Base-by-base conservation (phyloP, 2,888 invertebrate genomes). In the Arrhopalites spinosus region DNA sequence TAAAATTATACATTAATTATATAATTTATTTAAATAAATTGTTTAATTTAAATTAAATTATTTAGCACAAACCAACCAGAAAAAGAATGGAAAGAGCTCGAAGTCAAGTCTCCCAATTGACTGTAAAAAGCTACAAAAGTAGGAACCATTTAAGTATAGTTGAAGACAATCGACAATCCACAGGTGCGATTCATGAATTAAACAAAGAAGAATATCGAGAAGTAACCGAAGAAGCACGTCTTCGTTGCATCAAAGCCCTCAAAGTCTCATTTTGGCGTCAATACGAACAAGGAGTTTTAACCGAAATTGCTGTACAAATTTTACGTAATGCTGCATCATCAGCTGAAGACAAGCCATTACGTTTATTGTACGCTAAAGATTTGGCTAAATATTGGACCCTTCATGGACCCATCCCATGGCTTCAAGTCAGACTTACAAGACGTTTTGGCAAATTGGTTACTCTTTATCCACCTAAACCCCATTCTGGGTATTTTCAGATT, bases 181-280 rank as follows among this genome's bases (percentile, higher is more conserved):
- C 61, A 30, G 56, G 78, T 0, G 87, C 90, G 79, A 87, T 88
- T 0, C 88, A 88, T 63, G 88, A 88, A 75, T 89, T 89, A 0
- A 88, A 89, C 0, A 86, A 87, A 79, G 88, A 89, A 77, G 90
- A 90, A 81, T 86, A 88, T 43, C 86, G 87, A 25, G 89, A 89
- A 82, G 88, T 90, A 88, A 86, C 83, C 50, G 85, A 86, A 63
- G 90, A 90, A 84, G 89, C 90, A 0, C 87, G 89, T 75, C 86
- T 89, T 68, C 86, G 90, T 3, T 88, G 90, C 5, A 83, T 90
- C 2, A 90, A 90, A 84, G 88, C 90, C 0, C 86, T 89, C 84
- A 90, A 89, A 85, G 84, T 86, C 79, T 89, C 89, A 0, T 90
- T 89, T 81, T 89, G 90, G 88, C 85, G 89, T 1, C 90, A 90